Percentiles rank a stretch among this genome's conserved stretches.
Evolutionary conservation across 2,797 vertebrate species (phyloP).

Genomic region (Gadopsis marmoratus): DNA sequence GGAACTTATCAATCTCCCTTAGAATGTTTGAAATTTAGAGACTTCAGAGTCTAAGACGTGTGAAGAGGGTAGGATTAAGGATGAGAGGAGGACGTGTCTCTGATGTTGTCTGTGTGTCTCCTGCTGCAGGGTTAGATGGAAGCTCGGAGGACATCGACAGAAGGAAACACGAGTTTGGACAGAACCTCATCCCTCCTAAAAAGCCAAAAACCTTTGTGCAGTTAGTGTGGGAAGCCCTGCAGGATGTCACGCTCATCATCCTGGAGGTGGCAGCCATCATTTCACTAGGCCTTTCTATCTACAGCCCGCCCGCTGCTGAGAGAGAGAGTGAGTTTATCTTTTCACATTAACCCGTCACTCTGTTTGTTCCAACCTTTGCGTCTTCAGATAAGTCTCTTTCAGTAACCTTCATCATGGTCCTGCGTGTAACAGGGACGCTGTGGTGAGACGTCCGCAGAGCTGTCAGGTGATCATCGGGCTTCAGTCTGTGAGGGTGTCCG

Average conservation of each 20-base stretch:
- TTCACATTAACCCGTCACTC: background rate
- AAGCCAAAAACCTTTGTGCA: slow-evolving; percentile 99
- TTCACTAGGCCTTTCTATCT: slow-evolving; percentile 97
- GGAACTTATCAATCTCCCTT: background rate
- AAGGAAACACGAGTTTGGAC: slow-evolving; percentile 93
- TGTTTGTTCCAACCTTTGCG: background rate
- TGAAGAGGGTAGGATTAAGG: background rate
- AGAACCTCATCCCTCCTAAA: slow-evolving; percentile 98
- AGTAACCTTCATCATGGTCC: background rate
- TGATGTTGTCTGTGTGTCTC: slow-evolving; percentile 47
- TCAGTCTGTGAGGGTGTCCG: too few relatives aligned
- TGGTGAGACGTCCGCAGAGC: background rate
- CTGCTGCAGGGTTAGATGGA: slow-evolving; percentile 90
- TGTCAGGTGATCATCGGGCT: background rate
- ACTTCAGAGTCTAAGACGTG: background rate
- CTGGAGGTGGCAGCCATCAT: slow-evolving; percentile 97
- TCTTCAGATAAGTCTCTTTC: background rate
- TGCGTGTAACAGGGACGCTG: background rate
- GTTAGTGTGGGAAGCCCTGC: slow-evolving; percentile 98
- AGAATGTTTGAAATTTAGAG: background rate
- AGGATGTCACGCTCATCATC: slow-evolving; percentile 98
- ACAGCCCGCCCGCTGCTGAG: slow-evolving; percentile 90
- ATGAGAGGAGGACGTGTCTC: background rate
- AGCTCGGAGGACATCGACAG: slow-evolving; percentile 90
- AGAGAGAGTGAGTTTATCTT: slow-evolving; percentile 87